Percentiles rank a stretch among this genome's conserved stretches.
Conservation (phyloP, 1,140 invertebrate species). For the Drosophila simulans region DNA sequence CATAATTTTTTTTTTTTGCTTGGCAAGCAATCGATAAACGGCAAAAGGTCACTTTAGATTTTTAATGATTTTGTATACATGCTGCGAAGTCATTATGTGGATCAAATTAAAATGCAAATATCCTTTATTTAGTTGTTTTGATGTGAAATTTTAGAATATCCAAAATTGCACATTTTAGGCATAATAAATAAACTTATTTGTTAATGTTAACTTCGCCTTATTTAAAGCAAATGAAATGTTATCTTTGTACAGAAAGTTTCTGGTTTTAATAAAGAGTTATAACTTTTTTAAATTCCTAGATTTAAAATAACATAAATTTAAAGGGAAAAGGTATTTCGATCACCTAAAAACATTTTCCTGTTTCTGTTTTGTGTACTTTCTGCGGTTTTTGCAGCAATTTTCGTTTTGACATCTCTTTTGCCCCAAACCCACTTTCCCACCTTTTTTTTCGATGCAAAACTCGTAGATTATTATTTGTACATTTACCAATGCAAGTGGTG, state of each 20-base stretch:
- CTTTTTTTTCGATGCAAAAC: conserved; percentile 37
- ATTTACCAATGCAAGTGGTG: conserved; percentile 52
- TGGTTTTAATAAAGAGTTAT: background rate
- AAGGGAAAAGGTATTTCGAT: background rate
- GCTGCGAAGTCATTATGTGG: background rate
- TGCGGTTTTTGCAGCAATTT: conserved; percentile 67
- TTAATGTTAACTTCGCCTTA: no score
- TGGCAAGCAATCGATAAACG: conserved; percentile 1
- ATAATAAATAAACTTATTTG: no score
- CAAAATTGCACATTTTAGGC: no score
- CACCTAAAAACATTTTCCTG: background rate
- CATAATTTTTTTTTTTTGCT: conserved; percentile 17
- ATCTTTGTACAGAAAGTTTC: no score
- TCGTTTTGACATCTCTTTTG: conserved; percentile 67
- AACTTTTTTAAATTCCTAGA: background rate
- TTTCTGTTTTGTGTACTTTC: conserved; percentile 45
- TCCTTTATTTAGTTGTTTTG: no score
- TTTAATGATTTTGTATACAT: background rate
- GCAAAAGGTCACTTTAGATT: background rate
- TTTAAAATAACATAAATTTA: background rate
- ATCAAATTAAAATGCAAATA: background rate
- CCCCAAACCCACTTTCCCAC: conserved; percentile 22
- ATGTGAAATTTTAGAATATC: no score
- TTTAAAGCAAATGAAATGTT: no score
- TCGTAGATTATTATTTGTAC: conserved; percentile 81